phyloP scores from a whole-genome alignment of 2,797 vertebrate species.

The Phalloptychus januarius region DNA sequence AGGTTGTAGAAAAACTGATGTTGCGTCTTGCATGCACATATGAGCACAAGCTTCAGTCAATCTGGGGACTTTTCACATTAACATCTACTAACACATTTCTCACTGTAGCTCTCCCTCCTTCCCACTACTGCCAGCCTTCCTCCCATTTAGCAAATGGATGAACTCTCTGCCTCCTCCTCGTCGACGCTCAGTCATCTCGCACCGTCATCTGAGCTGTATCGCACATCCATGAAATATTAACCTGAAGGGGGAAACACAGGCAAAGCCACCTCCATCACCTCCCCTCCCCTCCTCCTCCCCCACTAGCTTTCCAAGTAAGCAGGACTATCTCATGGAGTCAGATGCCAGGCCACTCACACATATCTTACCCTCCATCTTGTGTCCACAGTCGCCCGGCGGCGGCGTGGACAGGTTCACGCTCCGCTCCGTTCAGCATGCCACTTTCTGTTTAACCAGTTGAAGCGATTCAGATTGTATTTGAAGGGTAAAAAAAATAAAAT shows the following conservation, averaged over 20 bases:
- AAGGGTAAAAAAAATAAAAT: constrained; percentile 41
- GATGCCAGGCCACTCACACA: constrained; percentile 67
- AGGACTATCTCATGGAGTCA: constrained; percentile 68
- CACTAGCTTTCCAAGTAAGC: constrained; percentile 30
- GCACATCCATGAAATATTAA: constrained; percentile 72
- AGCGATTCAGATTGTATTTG: constrained; percentile 71
- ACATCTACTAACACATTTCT: constrained; percentile 62
- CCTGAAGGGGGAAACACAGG: constrained; percentile 60
- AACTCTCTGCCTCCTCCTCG: constrained; percentile 50
- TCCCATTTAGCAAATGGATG: constrained; percentile 60
- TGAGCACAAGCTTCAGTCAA: constrained; percentile 48
- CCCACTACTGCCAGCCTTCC: constrained; percentile 27
- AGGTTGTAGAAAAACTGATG: constrained; percentile 46
- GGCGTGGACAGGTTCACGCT: constrained; percentile 59
- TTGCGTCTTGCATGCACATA: constrained; percentile 24
- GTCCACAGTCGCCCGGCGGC: constrained; percentile 71
- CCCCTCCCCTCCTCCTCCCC: not conserved
- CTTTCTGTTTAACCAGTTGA: constrained; percentile 74
- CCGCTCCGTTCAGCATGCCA: constrained; percentile 61
- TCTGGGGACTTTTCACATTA: constrained; percentile 60
- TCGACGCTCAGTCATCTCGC: constrained; percentile 61
- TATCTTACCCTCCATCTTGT: constrained; percentile 74
- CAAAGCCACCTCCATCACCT: constrained; percentile 31
- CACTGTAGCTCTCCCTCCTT: constrained; percentile 38
- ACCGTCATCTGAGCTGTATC: constrained; percentile 68